Base-by-base conservation (phyloP, 1,140 invertebrate species). In the Euborellia annulipes region DNA sequence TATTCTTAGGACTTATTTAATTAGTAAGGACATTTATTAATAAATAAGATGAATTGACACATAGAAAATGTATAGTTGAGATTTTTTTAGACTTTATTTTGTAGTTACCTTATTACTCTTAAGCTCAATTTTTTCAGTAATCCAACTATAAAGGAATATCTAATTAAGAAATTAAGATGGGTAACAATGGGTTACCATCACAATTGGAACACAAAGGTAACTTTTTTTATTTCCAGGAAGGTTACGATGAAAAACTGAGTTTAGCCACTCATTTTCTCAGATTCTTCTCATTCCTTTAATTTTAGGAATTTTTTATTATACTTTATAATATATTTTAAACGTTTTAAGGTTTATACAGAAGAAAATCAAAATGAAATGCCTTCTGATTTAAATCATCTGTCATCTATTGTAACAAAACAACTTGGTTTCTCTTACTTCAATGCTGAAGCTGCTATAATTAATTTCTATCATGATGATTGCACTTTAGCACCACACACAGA, bases 171-270 rank as follows among this genome's bases (percentile, higher is more conserved):
- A 59, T 66, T 95, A 45, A 66, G 90, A 55, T 96, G 92, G 92
- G 73, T 79, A 13, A 95, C 91, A 2, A 62, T 95, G 27, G 91
- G 92, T 16, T 95, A 93, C 62, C 91, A 96, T 64, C 89, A 96
- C 62, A 78, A 95, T 64, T 95, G 91, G 91, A 78, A 92, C 56
- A 85, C 85, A 37, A 95, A 95, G 72, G 72, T 85, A 67, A 47
- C 19, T 43, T n/a, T 38, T 43, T 37, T 21, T 42, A 20, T 36
- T n/a, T 41, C 1, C n/a, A n/a, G n/a, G n/a, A n/a, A n/a, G n/a
- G n/a, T n/a, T n/a, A n/a, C n/a, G n/a, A n/a, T n/a, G n/a, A n/a
- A n/a, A n/a, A n/a, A n/a, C n/a, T n/a, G n/a, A n/a, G n/a, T n/a
- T n/a, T n/a, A n/a, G n/a, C n/a, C n/a, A n/a, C n/a, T n/a, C n/a